Conservation (phyloP, 2,113 vertebrate species). For the Siniperca knerii region DNA sequence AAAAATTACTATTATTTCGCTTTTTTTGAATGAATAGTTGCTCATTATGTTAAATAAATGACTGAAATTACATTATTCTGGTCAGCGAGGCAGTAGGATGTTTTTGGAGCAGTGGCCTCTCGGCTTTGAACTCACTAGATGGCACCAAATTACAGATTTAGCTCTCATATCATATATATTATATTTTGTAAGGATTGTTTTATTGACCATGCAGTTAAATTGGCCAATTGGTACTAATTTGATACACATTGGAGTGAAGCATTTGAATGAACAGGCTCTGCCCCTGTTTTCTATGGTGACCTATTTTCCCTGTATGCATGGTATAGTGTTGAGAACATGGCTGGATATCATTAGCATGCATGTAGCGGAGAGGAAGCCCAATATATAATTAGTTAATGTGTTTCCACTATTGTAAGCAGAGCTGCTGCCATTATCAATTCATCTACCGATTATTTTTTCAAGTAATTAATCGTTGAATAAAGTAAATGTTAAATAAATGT, state of each 20-base stretch:
- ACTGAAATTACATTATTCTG: background rate
- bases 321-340: background rate
- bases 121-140: conserved; percentile 55
- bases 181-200: background rate
- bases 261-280: background rate
- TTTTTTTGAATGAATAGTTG: background rate
- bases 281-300: conserved; percentile 39
- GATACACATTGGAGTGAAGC: background rate
- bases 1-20: background rate
- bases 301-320: conserved; percentile 13
- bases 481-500: background rate
- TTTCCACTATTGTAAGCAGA: background rate
- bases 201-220: background rate
- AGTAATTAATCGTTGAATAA: background rate
- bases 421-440: background rate
- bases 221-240: background rate
- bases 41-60: background rate
- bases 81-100: background rate
- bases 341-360: conserved; percentile 20
- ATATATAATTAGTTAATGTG: background rate
- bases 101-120: background rate
- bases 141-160: conserved; percentile 60
- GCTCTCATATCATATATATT: background rate
- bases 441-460: background rate
- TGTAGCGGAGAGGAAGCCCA: background rate